Evolutionary conservation across 2,888 invertebrate genomes (phyloP), one percentile per base, ranked within the genome.

Genomic region (Mythimna albipuncta): DNA sequence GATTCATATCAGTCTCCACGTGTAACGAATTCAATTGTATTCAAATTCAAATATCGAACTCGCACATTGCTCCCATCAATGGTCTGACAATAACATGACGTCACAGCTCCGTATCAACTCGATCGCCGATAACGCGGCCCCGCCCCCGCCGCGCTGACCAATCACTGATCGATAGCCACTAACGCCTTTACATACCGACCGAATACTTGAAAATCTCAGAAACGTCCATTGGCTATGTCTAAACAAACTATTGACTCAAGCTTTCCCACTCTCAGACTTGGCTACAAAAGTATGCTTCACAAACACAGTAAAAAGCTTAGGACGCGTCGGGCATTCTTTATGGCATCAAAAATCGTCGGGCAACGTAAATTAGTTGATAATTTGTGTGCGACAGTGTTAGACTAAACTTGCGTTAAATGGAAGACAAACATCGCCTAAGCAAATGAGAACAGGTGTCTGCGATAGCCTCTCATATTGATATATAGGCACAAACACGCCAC

Each of bases 361-460:
- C 88, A 88, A 87, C 91, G 95, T 95, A 94, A 95, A 96, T 96
- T 96, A 95, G 93, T 94, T 94, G 95, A 94, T 95, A 96, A 96
- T 96, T 94, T 94, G 93, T 94, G 94, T 95, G 94, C 92, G 95
- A 94, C 93, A 92, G 88, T 87, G 89, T 91, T 83, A 89, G 90
- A 87, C 91, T 94, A 93, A 94, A 94, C 92, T 95, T 94, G 93
- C 92, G 95, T 96, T 95, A 96, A 96, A 95, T 92, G 93, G 92
- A 91, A 93, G 89, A 86, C 90, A 95, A 95, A 96, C 94, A 95
- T 64, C 79, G 91, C 96, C 96, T 96, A 96, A 95, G 93, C 92
- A 95, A 95, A 96, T 93, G 94, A 89, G 92, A 94, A 94, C 96
- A 96, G 96, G 96, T 96, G 96, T 94, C 92, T 93, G 82, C 89